phyloP scores from a whole-genome alignment of 1,140 invertebrate species.

The Heliconius melpomene region DNA sequence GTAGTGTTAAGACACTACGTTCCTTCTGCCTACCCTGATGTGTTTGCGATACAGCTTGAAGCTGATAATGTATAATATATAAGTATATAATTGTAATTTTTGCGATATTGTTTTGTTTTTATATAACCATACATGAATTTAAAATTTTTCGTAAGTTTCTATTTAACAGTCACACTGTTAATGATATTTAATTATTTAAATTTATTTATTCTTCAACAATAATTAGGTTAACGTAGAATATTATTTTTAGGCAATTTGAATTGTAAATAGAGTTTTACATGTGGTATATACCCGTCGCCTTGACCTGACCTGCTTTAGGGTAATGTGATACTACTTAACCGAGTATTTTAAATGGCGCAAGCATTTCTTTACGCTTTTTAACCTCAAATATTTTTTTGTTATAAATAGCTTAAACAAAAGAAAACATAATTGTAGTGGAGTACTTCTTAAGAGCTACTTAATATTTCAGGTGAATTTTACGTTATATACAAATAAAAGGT shows the following conservation, averaged over 20 bases:
- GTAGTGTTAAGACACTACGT: too few species aligned
- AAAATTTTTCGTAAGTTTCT: too few species aligned
- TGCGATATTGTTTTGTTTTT: not conserved
- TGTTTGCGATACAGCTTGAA: too few species aligned
- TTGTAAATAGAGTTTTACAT: not conserved
- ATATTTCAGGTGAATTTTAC: not conserved
- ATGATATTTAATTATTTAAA: too few species aligned
- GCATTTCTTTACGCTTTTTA: not conserved
- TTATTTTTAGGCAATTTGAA: not conserved
- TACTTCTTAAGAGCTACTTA: not conserved
- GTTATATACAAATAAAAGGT: not conserved
- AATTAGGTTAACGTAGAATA: not conserved
- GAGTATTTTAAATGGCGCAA: constrained; percentile 22
- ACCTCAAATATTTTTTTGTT: not conserved
- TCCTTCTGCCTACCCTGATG: too few species aligned
- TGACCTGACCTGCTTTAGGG: constrained; percentile 32
- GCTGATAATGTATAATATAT: too few species aligned
- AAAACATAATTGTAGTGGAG: not conserved
- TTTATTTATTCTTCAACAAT: not conserved
- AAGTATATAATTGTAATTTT: not conserved
- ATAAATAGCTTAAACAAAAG: constrained; percentile 16
- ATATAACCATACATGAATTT: not conserved
- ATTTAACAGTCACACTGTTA: too few species aligned
- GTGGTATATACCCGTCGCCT: constrained; percentile 16
- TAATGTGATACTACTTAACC: constrained; percentile 22